Evolutionary conservation across 2,113 vertebrate species (phyloP).

Genomic region (Poecilia latipinna): DNA sequence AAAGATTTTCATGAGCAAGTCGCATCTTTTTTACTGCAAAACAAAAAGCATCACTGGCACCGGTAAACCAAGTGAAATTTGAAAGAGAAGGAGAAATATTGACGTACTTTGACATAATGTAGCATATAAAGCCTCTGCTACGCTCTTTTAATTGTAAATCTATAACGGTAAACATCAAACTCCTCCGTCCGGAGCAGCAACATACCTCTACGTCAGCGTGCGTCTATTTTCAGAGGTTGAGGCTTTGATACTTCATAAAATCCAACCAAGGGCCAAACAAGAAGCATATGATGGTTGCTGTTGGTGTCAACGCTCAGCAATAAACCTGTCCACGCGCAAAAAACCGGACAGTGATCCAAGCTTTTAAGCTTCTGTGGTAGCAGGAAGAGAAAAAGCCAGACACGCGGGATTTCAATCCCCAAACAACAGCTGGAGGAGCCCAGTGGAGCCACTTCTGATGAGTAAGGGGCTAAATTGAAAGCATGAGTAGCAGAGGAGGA

Average conservation of each 20-base stretch:
- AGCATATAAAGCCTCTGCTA: neutral
- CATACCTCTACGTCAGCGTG: constrained; percentile 14
- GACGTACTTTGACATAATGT: neutral
- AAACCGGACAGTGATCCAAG: neutral
- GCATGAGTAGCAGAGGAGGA: constrained; percentile 57
- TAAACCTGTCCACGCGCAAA: constrained; percentile 18
- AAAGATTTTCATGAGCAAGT: constrained; percentile 49
- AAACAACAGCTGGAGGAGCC: constrained; percentile 18
- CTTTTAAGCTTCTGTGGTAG: neutral
- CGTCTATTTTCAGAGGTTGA: constrained; percentile 68
- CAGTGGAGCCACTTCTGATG: constrained; percentile 49
- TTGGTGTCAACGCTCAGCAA: constrained; percentile 3
- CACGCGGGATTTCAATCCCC: neutral
- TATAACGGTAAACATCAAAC: constrained; percentile 27
- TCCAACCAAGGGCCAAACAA: constrained; percentile 46
- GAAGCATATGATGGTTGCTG: constrained; percentile 38
- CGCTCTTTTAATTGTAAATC: neutral
- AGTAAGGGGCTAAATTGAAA: constrained; percentile 75
- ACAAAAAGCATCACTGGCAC: constrained; percentile 32
- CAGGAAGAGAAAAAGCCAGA: neutral
- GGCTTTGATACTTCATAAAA: constrained; percentile 42
- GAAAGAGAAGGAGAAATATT: neutral
- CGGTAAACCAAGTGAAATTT: neutral
- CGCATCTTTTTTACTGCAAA: constrained; percentile 41
- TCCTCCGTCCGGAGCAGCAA: constrained; percentile 20